Conservation (phyloP, 2,797 vertebrate species). For the Gymnocypris eckloni region DNA sequence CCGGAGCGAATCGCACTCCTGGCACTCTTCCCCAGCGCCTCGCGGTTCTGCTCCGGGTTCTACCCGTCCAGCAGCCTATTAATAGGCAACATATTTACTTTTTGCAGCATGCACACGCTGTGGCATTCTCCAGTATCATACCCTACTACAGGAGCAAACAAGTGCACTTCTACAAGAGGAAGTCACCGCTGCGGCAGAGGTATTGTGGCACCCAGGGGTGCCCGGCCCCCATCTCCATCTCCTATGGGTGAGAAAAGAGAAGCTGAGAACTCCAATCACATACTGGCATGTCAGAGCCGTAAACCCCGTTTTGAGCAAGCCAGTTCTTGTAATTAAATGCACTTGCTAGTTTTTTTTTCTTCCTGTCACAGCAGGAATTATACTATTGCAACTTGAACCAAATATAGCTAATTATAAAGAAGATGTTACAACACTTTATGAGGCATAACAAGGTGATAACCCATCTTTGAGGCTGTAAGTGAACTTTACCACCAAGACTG, state of each 20-base stretch:
- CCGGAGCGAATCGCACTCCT: conserved; percentile 60
- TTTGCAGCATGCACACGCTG: conserved; percentile 65
- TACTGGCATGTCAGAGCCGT: conserved; percentile 64
- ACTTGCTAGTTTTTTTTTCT: conserved; percentile 51
- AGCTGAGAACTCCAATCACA: conserved; percentile 68
- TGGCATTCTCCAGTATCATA: conserved; percentile 64
- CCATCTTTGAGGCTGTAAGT: conserved; percentile 38
- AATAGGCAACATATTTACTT: conserved; percentile 86
- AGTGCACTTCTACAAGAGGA: conserved; percentile 71
- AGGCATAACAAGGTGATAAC: conserved; percentile 46
- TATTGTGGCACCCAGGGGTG: conserved; percentile 74
- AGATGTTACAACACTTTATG: conserved; percentile 24
- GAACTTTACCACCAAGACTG: conserved; percentile 45
- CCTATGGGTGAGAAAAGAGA: conserved; percentile 74
- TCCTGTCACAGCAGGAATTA: conserved; percentile 61
- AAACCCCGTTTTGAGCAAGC: conserved; percentile 65
- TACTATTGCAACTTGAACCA: conserved; percentile 54
- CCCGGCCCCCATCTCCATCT: conserved; percentile 72
- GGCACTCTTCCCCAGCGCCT: conserved; percentile 60
- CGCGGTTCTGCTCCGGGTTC: conserved; percentile 78
- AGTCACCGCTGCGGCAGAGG: conserved; percentile 72
- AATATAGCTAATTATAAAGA: conserved; percentile 55
- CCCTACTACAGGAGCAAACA: conserved; percentile 58
- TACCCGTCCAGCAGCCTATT: conserved; percentile 77
- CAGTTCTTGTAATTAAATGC: conserved; percentile 65